Evolutionary conservation across 2,888 invertebrate species (phyloP).

Genomic region (Sarcophaga caerulescens): DNA sequence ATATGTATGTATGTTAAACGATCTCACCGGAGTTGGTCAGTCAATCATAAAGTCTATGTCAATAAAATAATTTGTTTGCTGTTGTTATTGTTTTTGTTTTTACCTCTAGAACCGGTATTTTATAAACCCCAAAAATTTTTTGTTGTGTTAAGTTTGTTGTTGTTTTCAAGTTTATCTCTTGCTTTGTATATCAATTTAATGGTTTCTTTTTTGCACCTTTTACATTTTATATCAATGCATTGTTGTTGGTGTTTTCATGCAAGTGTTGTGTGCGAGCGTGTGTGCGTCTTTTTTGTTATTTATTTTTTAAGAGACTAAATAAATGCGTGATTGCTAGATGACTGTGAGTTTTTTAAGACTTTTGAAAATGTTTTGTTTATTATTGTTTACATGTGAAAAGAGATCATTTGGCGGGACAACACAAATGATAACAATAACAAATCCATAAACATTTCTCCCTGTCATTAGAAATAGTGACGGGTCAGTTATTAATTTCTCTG

Average conservation of each 20-base stretch:
- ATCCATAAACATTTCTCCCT: neutral
- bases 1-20: conserved; percentile 21
- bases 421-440: conserved; percentile 2
- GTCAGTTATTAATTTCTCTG: conserved; percentile 40
- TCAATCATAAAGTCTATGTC: neutral
- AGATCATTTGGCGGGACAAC: conserved; percentile 19
- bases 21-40: conserved; percentile 27
- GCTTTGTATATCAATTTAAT: conserved; percentile 5
- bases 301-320: neutral
- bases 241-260: neutral
- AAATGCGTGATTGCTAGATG: no score
- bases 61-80: conserved; percentile 44
- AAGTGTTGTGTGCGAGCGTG: neutral
- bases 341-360: neutral
- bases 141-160: neutral
- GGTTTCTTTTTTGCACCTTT: conserved; percentile 44
- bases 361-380: conserved; percentile 8
- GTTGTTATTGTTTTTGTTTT: neutral
- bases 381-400: conserved; percentile 15
- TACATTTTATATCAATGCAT: neutral
- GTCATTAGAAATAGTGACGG: conserved; percentile 27
- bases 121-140: neutral
- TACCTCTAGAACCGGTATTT: conserved; percentile 13
- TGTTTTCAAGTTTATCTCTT: conserved; percentile 16
- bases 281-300: conserved; percentile 24